Percentiles rank a stretch among this genome's conserved stretches.
Conservation (phyloP, 2,888 invertebrate genomes). For the Cenopis cana region DNA sequence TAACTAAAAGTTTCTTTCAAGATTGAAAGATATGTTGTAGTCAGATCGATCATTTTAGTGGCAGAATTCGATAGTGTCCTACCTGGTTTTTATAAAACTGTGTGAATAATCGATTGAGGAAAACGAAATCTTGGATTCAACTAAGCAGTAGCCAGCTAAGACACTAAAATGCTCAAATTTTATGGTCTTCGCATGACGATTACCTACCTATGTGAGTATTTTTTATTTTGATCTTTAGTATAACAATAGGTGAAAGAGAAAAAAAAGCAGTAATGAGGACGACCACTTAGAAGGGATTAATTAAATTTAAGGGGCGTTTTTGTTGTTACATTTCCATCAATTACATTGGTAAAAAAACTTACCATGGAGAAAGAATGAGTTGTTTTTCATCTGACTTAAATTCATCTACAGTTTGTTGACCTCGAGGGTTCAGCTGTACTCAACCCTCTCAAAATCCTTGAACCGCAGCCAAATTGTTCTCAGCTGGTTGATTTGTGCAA, state of each 20-base stretch:
- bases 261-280: no score
- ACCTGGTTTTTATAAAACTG: no score
- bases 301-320: no score
- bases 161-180: neutral
- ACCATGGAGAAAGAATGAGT: neutral
- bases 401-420: conserved; percentile 12
- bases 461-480: conserved; percentile 20
- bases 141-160: neutral
- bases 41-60: neutral
- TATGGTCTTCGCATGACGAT: no score
- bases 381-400: conserved; percentile 9
- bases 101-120: neutral
- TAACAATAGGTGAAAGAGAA: no score
- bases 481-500: conserved; percentile 25
- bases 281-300: no score
- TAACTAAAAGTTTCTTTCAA: no score
- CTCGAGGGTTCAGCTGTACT: conserved; percentile 11
- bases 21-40: no score
- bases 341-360: neutral
- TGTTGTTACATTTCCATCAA: no score
- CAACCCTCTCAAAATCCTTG: conserved; percentile 23
- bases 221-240: no score
- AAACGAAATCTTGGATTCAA: neutral
- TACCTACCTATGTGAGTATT: no score
- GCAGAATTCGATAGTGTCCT: neutral